Conservation (phyloP, 2,113 vertebrate genomes). For the Nestor notabilis region DNA sequence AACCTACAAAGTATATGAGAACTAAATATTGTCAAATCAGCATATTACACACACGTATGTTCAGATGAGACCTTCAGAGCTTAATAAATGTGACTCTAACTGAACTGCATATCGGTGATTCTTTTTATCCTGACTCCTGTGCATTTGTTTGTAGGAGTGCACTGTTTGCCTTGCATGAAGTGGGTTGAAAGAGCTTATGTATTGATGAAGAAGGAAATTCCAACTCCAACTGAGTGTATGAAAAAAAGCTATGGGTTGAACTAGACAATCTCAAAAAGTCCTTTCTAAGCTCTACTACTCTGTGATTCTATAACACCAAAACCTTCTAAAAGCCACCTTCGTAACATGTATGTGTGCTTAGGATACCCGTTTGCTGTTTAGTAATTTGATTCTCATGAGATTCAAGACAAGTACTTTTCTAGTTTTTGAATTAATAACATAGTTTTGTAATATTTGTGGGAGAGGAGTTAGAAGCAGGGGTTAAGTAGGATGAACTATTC, state of each 20-base stretch:
- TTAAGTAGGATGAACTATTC: neutral
- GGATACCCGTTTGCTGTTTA: neutral
- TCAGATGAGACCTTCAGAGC: neutral
- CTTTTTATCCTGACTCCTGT: neutral
- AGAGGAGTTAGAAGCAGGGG: fast-evolving
- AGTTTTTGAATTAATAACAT: neutral
- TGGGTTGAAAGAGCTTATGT: neutral
- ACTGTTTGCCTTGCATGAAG: neutral
- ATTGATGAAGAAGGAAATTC: neutral
- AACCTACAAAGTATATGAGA: neutral
- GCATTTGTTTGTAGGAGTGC: neutral
- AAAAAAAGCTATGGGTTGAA: neutral
- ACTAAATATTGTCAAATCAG: neutral
- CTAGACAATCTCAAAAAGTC: neutral
- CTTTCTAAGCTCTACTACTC: neutral
- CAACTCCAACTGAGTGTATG: fast-evolving
- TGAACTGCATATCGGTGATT: neutral
- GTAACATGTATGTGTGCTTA: neutral
- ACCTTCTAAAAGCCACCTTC: neutral
- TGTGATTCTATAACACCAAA: neutral
- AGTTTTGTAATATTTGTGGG: neutral
- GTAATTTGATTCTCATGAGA: neutral
- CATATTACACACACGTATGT: neutral
- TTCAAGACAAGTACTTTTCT: neutral
- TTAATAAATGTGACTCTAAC: neutral